These are phyloP conservation scores for Heteromormyrus szaboi DNA, from an alignment of 2,797 vertebrate species.

Conservation along the genomic window DNA sequence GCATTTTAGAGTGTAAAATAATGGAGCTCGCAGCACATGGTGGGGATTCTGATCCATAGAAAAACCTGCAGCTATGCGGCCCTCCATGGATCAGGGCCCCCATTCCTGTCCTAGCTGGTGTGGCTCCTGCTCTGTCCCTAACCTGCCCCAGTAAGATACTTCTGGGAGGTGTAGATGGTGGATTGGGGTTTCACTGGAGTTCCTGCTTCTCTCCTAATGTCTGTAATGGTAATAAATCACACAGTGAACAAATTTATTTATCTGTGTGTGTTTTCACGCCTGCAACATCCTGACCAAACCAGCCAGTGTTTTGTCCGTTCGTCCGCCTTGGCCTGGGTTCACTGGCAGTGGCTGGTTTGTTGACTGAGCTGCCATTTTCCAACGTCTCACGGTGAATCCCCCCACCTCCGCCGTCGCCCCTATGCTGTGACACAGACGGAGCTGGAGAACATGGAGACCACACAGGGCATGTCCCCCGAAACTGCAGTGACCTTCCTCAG, in stretches of 20 bases:
- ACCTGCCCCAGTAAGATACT: not conserved
- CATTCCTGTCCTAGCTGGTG: not conserved
- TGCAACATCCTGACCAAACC: not conserved
- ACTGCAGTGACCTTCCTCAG: constrained; percentile 92
- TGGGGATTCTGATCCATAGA: not conserved
- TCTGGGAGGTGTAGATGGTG: not conserved
- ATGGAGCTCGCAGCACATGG: not conserved
- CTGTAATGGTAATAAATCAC: not conserved
- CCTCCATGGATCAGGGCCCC: not conserved
- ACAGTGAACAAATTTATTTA: not conserved
- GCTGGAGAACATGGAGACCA: constrained; percentile 89
- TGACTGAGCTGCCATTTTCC: not conserved
- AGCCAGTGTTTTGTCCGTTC: not conserved
- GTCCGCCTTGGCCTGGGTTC: not conserved
- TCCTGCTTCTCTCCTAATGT: not conserved
- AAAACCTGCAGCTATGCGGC: not conserved
- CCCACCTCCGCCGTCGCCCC: constrained; percentile 11
- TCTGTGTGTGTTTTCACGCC: not conserved
- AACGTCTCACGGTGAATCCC: not conserved
- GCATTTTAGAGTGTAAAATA: not conserved
- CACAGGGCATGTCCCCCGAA: constrained; percentile 96
- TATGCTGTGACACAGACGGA: constrained; percentile 71
- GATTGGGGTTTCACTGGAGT: not conserved
- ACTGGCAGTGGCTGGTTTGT: not conserved
- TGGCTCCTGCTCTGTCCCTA: not conserved